Evolutionary conservation across 1,140 invertebrate genomes (phyloP).

Genomic region (Lethrus apterus): DNA sequence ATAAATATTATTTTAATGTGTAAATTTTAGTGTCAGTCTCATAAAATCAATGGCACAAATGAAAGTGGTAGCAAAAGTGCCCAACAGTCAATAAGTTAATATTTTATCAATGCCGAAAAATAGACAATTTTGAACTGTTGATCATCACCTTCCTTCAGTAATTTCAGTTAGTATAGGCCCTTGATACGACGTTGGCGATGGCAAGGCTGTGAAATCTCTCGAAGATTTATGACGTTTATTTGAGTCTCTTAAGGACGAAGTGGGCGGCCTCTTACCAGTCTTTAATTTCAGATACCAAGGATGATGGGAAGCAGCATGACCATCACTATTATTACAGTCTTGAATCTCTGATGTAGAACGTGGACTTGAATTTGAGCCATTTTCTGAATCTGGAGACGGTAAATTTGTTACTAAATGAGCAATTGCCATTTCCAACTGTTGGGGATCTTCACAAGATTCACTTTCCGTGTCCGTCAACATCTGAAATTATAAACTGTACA

Average conservation of each 20-base stretch:
- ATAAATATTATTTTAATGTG: background rate
- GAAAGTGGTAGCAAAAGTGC: slow-evolving; percentile 10
- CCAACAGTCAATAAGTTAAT: slow-evolving; percentile 6
- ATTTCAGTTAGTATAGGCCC: slow-evolving; percentile 12
- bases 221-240: slow-evolving; percentile 20
- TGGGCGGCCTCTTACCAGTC: slow-evolving; percentile 27
- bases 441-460: slow-evolving; percentile 64
- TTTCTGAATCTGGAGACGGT: slow-evolving; percentile 36
- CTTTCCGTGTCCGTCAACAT: no score
- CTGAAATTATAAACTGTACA: no score
- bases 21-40: slow-evolving; percentile 17
- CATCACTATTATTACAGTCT: slow-evolving; percentile 25
- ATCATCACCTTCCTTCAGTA: slow-evolving; percentile 20
- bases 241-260: slow-evolving; percentile 15
- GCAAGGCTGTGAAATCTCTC: slow-evolving; percentile 7
- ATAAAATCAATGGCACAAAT: slow-evolving; percentile 27
- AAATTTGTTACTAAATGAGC: slow-evolving; percentile 60
- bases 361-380: slow-evolving; percentile 25
- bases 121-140: background rate
- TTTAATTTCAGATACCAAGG: slow-evolving; percentile 17
- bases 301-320: slow-evolving; percentile 10
- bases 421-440: slow-evolving; percentile 57
- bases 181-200: slow-evolving; percentile 7
- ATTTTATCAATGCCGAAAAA: slow-evolving; percentile 5
- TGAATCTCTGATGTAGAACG: slow-evolving; percentile 23